Percentiles rank a stretch among this genome's conserved stretches.
Conservation (phyloP, 2,113 vertebrate genomes). For the Panthera uncia region DNA sequence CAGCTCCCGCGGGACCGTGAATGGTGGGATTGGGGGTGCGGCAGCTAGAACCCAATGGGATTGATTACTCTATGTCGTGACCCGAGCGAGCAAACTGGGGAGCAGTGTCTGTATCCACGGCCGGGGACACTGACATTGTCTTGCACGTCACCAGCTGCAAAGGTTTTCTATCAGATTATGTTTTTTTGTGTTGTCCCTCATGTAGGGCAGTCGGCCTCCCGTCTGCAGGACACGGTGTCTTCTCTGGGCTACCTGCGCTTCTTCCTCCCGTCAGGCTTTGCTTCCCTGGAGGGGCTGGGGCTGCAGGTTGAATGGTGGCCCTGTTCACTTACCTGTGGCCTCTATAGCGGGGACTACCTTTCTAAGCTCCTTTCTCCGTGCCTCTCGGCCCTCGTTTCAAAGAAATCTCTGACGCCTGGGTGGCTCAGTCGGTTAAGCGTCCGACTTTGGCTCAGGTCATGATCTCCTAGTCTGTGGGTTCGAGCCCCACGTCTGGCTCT, state of each 20-base stretch:
- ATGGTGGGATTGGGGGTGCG: not conserved
- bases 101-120: slow-evolving; percentile 10
- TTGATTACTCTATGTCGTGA: slow-evolving; percentile 42
- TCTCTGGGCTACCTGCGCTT: too few species aligned
- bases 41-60: slow-evolving; percentile 17
- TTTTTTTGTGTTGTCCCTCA: not conserved
- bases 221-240: not conserved
- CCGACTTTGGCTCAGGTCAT: too few species aligned
- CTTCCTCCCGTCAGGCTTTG: not conserved
- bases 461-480: too few species aligned
- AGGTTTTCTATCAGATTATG: not conserved
- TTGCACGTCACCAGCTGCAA: not conserved
- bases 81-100: not conserved
- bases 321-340: not conserved
- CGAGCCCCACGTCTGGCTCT: too few species aligned
- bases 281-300: not conserved
- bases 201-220: not conserved
- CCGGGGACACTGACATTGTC: not conserved
- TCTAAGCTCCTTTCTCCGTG: not conserved
- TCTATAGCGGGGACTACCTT: not conserved
- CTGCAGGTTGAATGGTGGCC: not conserved
- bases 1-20: not conserved
- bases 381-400: not conserved
- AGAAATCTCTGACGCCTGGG: too few species aligned
- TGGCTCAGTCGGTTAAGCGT: too few species aligned